phyloP scores from a whole-genome alignment of 2,797 vertebrate species.

The Enteromius afrohamiltoni region DNA sequence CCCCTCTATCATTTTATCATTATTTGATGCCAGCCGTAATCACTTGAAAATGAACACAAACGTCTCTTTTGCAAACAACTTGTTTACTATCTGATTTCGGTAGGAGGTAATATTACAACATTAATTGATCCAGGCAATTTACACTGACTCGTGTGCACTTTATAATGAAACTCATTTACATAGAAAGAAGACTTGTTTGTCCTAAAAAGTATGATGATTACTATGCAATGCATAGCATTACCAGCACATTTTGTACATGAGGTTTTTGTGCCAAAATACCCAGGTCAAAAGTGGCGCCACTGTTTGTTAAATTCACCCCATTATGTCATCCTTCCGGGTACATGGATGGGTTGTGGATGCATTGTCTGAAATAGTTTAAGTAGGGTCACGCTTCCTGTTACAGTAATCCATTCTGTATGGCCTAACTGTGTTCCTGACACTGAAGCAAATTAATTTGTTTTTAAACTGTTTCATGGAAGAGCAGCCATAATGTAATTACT shows the following conservation, averaged over 20 bases:
- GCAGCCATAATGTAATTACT: constrained; percentile 78
- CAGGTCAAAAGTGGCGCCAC: not conserved
- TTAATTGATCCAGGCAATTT: constrained; percentile 28
- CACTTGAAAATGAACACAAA: constrained; percentile 31
- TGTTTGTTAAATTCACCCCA: not conserved
- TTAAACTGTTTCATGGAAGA: constrained; percentile 72
- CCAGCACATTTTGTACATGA: not conserved
- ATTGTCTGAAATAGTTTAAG: constrained; percentile 17
- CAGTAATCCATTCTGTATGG: constrained; percentile 14
- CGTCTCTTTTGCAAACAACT: constrained; percentile 9
- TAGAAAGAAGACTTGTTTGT: not conserved
- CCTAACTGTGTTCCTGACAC: constrained; percentile 36
- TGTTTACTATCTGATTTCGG: not conserved
- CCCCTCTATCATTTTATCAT: constrained; percentile 5
- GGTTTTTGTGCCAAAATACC: not conserved
- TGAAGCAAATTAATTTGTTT: constrained; percentile 56
- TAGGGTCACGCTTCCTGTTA: constrained; percentile 18
- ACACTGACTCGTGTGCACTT: not conserved
- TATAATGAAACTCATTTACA: constrained; percentile 9
- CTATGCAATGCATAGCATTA: not conserved
- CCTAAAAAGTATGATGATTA: not conserved
- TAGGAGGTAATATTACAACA: not conserved
- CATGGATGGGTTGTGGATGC: not conserved
- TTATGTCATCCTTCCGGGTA: not conserved
- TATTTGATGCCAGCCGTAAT: not conserved